These are phyloP conservation scores for Phalacrocorax aristotelis DNA, from an alignment of 2,113 vertebrate genomes.

Conservation along the genomic window DNA sequence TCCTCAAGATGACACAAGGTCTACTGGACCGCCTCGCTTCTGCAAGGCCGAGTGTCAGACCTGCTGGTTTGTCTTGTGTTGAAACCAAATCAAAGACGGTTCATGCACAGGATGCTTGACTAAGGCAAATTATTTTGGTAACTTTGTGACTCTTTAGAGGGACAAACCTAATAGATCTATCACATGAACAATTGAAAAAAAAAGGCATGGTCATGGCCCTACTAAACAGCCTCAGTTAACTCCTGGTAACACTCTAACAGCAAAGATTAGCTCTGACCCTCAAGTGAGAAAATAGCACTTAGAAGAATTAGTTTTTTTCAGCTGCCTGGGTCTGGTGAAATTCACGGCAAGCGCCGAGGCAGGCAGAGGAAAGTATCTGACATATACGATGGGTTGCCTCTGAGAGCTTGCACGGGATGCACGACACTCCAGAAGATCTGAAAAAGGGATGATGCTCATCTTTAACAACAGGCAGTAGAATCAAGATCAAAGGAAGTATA, in stretches of 20 bases:
- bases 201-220: background rate
- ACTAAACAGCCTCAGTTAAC: background rate
- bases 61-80: background rate
- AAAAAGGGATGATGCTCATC: background rate
- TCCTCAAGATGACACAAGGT: background rate
- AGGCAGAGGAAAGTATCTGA: background rate
- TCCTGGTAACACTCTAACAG: background rate
- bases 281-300: background rate
- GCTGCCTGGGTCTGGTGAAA: background rate
- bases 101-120: background rate
- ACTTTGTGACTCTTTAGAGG: background rate
- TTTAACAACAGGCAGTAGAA: background rate
- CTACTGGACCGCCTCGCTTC: fast-evolving
- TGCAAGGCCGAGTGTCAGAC: background rate
- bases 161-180: background rate
- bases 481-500: background rate
- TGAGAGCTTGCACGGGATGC: no score
- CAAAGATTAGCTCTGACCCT: background rate
- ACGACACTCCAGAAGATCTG: background rate
- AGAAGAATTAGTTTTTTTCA: background rate
- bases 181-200: background rate
- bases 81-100: background rate
- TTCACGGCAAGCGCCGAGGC: background rate
- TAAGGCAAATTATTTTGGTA: background rate
- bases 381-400: fast-evolving